Evolutionary conservation across 2,113 vertebrate genomes (phyloP).

Genomic region (Probosciger aterrimus): DNA sequence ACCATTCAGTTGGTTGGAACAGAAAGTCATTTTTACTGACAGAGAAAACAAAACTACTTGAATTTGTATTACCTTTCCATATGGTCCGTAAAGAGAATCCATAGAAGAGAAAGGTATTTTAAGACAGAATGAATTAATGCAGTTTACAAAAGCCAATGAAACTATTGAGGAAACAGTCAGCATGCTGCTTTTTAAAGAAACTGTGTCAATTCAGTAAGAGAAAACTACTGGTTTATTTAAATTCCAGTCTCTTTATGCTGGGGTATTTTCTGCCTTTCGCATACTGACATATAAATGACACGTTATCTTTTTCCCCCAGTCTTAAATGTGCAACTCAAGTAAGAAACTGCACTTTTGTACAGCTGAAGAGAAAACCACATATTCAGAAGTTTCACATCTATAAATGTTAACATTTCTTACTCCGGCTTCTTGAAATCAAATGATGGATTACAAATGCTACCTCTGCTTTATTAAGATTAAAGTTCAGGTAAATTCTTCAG

Average conservation of each 20-base stretch:
- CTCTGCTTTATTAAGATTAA: neutral
- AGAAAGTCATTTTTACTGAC: neutral
- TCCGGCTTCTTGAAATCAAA: neutral
- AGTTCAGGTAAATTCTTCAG: neutral
- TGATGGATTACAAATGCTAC: neutral
- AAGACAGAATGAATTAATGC: neutral
- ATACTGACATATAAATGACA: neutral
- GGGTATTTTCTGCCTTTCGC: neutral
- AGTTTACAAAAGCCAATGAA: neutral
- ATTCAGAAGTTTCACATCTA: neutral
- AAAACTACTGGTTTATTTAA: neutral
- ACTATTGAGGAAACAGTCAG: neutral
- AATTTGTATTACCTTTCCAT: neutral
- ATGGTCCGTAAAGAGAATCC: neutral
- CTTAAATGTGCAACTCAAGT: neutral
- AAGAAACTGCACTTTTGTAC: neutral
- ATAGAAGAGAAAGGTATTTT: neutral
- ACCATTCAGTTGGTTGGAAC: neutral
- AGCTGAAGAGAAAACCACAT: neutral
- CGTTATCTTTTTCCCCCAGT: neutral
- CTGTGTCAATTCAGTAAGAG: neutral
- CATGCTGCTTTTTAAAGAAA: neutral
- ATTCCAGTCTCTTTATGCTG: neutral
- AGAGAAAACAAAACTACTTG: neutral
- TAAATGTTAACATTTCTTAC: neutral